phyloP scores from a whole-genome alignment of 2,113 vertebrate species.

The Leucosticte australis region DNA sequence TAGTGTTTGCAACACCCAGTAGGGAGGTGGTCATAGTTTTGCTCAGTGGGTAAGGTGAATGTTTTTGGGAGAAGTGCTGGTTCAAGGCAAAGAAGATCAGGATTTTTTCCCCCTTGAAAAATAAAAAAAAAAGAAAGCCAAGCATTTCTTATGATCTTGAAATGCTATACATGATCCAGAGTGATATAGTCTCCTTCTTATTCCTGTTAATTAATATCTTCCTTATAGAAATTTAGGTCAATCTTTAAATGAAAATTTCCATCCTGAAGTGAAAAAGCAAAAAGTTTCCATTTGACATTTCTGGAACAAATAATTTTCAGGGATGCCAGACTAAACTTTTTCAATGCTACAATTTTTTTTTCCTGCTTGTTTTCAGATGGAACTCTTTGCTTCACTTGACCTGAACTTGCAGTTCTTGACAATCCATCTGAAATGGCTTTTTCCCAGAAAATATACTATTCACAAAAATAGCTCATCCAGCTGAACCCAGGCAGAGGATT shows the following conservation, averaged over 20 bases:
- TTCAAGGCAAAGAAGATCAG: background rate
- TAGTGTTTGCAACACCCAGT: background rate
- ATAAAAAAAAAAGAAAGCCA: background rate
- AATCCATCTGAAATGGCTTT: background rate
- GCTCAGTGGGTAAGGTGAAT: background rate
- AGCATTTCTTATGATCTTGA: background rate
- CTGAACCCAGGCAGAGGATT: background rate
- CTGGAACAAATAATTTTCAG: background rate
- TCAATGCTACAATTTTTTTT: background rate
- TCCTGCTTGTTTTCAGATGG: background rate
- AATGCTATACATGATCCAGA: background rate
- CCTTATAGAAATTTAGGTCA: background rate
- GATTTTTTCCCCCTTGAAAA: background rate
- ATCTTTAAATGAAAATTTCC: background rate
- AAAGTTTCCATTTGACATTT: conserved; percentile 3
- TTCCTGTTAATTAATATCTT: background rate
- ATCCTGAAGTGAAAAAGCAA: background rate
- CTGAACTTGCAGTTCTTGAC: background rate
- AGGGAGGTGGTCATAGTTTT: background rate
- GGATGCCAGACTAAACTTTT: background rate
- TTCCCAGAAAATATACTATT: background rate
- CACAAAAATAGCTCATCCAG: background rate
- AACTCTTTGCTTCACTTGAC: background rate
- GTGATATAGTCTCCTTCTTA: background rate
- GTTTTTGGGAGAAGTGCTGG: background rate